Conservation (phyloP, 2,797 vertebrate species). For the Poeciliopsis infans region DNA sequence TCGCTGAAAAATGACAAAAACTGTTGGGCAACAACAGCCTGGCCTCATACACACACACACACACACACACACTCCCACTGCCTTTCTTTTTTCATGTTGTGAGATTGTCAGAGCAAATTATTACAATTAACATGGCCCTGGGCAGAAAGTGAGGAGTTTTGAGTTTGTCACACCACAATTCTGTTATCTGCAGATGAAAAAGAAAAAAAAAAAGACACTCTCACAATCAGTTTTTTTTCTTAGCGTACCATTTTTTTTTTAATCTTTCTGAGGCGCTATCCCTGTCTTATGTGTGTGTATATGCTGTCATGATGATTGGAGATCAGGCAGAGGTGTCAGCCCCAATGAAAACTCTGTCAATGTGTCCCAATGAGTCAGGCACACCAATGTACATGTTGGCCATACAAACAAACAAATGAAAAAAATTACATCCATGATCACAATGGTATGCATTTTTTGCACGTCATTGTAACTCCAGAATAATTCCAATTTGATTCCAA, state of each 20-base stretch:
- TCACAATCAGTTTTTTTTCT: slow-evolving; percentile 65
- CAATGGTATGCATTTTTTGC: background rate
- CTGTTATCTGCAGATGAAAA: slow-evolving; percentile 83
- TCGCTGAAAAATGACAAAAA: slow-evolving; percentile 76
- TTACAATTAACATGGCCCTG: slow-evolving; percentile 81
- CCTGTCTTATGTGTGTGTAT: slow-evolving; percentile 50
- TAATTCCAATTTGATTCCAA: slow-evolving; percentile 15
- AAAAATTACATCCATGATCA: background rate
- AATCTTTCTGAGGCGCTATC: slow-evolving; percentile 66
- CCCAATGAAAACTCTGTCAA: slow-evolving; percentile 78
- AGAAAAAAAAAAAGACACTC: slow-evolving; percentile 39
- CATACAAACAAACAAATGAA: slow-evolving; percentile 26
- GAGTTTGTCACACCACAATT: slow-evolving; percentile 84
- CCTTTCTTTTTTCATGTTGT: slow-evolving; percentile 71
- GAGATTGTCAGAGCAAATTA: slow-evolving; percentile 81
- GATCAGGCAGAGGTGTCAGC: slow-evolving; percentile 73
- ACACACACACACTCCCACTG: slow-evolving; percentile 49
- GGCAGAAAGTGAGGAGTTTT: slow-evolving; percentile 76
- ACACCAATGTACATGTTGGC: slow-evolving; percentile 64
- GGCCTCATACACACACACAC: slow-evolving; percentile 39
- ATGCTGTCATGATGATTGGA: slow-evolving; percentile 71
- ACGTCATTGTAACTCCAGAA: background rate
- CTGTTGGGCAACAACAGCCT: slow-evolving; percentile 55
- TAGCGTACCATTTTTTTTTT: slow-evolving; percentile 57
- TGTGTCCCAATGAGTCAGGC: slow-evolving; percentile 80